Evolutionary conservation across 1,140 invertebrate species (phyloP).

Genomic region (Drosophila biarmipes): DNA sequence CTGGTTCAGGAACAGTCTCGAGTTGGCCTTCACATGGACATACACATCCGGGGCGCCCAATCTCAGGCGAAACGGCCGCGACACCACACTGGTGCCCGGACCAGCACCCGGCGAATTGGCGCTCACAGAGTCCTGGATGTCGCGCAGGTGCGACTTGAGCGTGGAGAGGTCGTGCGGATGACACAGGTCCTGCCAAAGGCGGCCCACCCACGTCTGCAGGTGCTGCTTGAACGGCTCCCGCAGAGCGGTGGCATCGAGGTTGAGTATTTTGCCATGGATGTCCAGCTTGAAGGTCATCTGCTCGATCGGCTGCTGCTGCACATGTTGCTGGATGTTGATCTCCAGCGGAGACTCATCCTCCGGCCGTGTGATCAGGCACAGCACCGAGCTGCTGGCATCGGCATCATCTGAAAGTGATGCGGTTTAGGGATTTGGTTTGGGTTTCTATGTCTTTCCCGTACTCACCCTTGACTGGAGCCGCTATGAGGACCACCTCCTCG

Average conservation of each 20-base stretch:
- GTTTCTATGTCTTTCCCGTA: not conserved
- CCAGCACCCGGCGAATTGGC: slow-evolving; percentile 79
- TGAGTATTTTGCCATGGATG: slow-evolving; percentile 92
- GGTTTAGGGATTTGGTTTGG: not conserved
- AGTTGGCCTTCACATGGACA: slow-evolving; percentile 94
- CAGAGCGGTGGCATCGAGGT: slow-evolving; percentile 90
- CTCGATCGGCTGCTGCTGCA: slow-evolving; percentile 87
- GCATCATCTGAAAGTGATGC: slow-evolving; percentile 88
- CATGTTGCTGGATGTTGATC: slow-evolving; percentile 86
- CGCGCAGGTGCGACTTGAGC: slow-evolving; percentile 90
- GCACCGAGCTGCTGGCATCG: slow-evolving; percentile 87
- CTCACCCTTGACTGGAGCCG: slow-evolving; percentile 85
- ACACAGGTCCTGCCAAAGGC: slow-evolving; percentile 89
- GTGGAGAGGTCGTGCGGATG: slow-evolving; percentile 90
- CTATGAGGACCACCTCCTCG: slow-evolving; percentile 85
- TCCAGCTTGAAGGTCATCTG: slow-evolving; percentile 97
- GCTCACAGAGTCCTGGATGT: slow-evolving; percentile 87
- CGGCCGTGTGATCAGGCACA: slow-evolving; percentile 91
- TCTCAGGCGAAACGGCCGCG: slow-evolving; percentile 91
- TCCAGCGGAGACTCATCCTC: slow-evolving; percentile 91
- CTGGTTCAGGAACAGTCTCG: slow-evolving; percentile 92
- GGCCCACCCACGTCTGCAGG: slow-evolving; percentile 87
- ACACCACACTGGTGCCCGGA: slow-evolving; percentile 75
- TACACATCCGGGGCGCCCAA: slow-evolving; percentile 90
- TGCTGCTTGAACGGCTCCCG: slow-evolving; percentile 88